These are phyloP conservation scores for Erythrocercus mccallii DNA, from an alignment of 2,113 vertebrate species.

Conservation along the genomic window DNA sequence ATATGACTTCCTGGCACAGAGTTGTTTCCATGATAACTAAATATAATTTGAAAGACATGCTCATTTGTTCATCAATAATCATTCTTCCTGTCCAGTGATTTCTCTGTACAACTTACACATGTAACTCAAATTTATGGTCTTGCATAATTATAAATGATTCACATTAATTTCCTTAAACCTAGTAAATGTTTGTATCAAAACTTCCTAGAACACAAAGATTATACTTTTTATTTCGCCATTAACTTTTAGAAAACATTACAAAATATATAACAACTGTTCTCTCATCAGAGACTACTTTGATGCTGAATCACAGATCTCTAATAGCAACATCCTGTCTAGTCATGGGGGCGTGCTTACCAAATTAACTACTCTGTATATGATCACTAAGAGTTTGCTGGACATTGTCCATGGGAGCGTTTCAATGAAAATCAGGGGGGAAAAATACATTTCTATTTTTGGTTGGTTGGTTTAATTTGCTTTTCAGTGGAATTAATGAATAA, in stretches of 20 bases:
- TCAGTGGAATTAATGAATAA: background rate
- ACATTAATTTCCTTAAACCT: background rate
- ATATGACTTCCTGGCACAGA: background rate
- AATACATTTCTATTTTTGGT: background rate
- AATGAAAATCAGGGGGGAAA: background rate
- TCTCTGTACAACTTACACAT: background rate
- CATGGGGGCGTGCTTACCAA: background rate
- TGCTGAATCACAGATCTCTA: conserved; percentile 11
- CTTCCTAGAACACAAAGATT: background rate
- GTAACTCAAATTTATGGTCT: background rate
- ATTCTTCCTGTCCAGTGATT: background rate
- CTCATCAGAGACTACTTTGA: conserved; percentile 5
- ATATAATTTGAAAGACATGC: background rate
- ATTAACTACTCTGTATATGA: background rate
- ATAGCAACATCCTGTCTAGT: conserved; percentile 23
- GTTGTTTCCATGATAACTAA: background rate
- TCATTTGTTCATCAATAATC: background rate
- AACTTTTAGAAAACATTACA: background rate
- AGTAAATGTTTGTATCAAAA: background rate
- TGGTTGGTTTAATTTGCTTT: background rate
- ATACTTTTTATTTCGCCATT: background rate
- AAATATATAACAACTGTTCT: background rate
- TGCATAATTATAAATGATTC: background rate
- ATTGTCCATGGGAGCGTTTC: background rate
- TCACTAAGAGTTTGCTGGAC: background rate